Evolutionary conservation across 2,113 vertebrate genomes (phyloP).

Genomic region (Lonchura striata): DNA sequence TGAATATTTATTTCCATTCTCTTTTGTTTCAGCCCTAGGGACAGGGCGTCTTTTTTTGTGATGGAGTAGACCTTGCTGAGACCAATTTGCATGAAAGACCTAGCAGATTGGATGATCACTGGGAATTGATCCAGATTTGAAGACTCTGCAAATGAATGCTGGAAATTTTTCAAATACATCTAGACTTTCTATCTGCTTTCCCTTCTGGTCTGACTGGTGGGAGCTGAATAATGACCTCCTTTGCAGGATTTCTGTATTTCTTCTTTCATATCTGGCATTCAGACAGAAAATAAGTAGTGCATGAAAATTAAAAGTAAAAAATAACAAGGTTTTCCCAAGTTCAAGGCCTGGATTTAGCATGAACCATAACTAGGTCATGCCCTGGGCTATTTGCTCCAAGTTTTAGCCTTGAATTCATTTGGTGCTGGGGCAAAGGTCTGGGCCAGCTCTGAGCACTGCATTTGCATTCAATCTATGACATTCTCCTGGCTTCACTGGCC

Average conservation of each 20-base stretch:
- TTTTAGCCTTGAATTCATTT: slow-evolving; percentile 24
- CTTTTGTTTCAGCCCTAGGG: background rate
- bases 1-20: background rate
- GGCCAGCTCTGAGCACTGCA: background rate
- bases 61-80: background rate
- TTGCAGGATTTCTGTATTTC: slow-evolving; percentile 46
- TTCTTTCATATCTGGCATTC: slow-evolving; percentile 45
- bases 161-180: slow-evolving; percentile 30
- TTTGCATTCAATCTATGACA: slow-evolving; percentile 50
- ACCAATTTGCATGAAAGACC: slow-evolving; percentile 1
- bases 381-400: background rate
- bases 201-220: background rate
- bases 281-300: slow-evolving; percentile 52
- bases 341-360: slow-evolving; percentile 43
- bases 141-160: background rate
- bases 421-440: slow-evolving; percentile 33
- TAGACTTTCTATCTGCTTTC: background rate
- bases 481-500: background rate
- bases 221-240: slow-evolving; percentile 20
- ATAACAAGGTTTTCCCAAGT: slow-evolving; percentile 16
- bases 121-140: slow-evolving; percentile 14
- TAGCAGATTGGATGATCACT: slow-evolving; percentile 3
- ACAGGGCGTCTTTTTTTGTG: background rate
- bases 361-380: slow-evolving; percentile 12
- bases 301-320: slow-evolving; percentile 46